Evolutionary conservation across 2,888 invertebrate genomes (phyloP).

Genomic region (Pseudococcus jackbeardsleyi): DNA sequence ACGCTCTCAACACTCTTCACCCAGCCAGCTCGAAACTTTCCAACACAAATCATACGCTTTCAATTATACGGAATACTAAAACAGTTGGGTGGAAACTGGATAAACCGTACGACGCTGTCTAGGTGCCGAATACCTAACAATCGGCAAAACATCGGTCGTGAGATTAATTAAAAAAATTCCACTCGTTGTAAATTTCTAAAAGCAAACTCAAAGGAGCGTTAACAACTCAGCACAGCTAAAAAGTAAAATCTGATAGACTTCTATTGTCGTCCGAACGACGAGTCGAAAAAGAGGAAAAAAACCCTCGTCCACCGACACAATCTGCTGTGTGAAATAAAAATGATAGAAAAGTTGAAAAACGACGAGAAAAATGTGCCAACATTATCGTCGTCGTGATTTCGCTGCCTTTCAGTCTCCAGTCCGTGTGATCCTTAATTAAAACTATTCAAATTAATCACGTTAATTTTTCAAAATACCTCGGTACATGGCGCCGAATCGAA

Average conservation of each 20-base stretch:
- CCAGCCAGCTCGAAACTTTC: background rate
- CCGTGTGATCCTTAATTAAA: constrained; percentile 18
- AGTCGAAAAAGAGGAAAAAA: background rate
- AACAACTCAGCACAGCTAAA: background rate
- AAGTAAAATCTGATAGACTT: background rate
- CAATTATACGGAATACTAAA: background rate
- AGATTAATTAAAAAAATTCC: constrained; percentile 16
- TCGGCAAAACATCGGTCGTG: background rate
- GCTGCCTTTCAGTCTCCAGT: background rate
- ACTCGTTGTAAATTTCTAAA: background rate
- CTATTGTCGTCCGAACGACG: background rate
- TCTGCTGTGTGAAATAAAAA: background rate
- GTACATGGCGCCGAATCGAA: constrained; percentile 16
- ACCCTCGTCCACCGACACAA: background rate
- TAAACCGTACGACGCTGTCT: background rate
- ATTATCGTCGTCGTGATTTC: constrained; percentile 14
- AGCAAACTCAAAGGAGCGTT: constrained; percentile 15
- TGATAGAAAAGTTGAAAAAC: background rate
- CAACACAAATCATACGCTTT: constrained; percentile 3
- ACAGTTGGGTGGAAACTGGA: background rate
- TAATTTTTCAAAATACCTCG: constrained; percentile 19
- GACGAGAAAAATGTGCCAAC: constrained; percentile 43
- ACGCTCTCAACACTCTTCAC: background rate
- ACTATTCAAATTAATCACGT: constrained; percentile 50
- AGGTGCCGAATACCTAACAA: background rate